Base-by-base conservation (phyloP, 92 coral and sea anemone species). In the Nematostella vectensis region DNA sequence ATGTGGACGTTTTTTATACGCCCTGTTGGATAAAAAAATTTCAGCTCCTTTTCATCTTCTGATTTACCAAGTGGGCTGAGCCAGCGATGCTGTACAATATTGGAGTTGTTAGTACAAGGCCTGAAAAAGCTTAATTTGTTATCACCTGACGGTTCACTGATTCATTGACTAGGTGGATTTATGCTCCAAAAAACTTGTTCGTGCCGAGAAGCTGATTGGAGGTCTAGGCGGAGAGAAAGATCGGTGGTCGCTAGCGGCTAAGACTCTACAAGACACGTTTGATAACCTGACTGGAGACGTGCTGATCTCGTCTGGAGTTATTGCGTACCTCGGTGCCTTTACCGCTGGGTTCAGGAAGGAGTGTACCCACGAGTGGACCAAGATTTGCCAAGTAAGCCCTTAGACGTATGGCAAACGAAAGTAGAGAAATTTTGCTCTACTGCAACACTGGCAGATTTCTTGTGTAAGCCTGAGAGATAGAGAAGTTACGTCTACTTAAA, bases 151-250 rank as follows among this genome's bases (percentile, higher is more conserved):
- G n/a, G n/a, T n/a, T n/a, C n/a, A n/a, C n/a, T n/a, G n/a, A n/a
- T n/a, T n/a, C n/a, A n/a, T n/a, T n/a, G n/a, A n/a, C 27, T 58
- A 93, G 99, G 98, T 91, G 47, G 99, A 93, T 53, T 71, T 93
- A 49, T 93, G 99, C 56, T 83, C 93, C n/a, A 93, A 93, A 75
- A 93, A 93, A 57, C 84, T 93, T 25, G 93, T 77, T 15, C 85
- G 99, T 48, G 99, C 99, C 12, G 88, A 93, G 74, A 93, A 93
- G 29, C 80, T 93, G 30, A 93, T 93, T 20, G 99, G 99, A 15
- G 99, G 99, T 53, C 82, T 93, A 23, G 99, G 99, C 11, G 96
- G 99, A 58, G 99, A 93, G 68, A 93, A 93, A 54, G 99, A 93
- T 60, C 85, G 99, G 47, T 93, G 99, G 99, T 93, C 99, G 27